Base-by-base conservation (phyloP, 1,140 invertebrate species). In the Drosophila lowei region DNA sequence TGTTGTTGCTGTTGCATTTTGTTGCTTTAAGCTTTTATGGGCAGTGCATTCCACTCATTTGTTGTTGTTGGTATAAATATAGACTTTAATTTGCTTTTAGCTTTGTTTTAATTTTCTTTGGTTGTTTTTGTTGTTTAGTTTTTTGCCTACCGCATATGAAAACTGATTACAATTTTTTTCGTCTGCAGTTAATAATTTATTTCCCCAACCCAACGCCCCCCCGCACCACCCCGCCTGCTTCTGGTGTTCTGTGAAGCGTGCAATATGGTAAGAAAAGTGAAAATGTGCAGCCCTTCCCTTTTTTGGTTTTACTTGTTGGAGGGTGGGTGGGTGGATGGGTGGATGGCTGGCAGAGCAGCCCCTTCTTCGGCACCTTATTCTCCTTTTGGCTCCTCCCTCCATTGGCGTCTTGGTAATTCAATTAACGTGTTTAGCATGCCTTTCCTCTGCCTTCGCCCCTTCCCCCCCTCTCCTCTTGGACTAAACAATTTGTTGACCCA, bases 11-110 rank as follows among this genome's bases (percentile, higher is more conserved):
- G 72, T 60, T 71, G 65, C 63, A 34, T 34, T 58, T 70, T 77
- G 72, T 78, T 78, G 73, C 55, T 77, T 80, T 80, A 66, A 76
- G 77, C 77, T 80, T 80, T 72, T 81, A 80, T 80, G 62, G 72
- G 50, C 62, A 67, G 77, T 79, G 78, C 78, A 81, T 81, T 81
- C 63, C 78, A 63, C 62, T 73, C 64, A 47, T 63, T 74, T 75
- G 65, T 71, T 60, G 44, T 54, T 64, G 55, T 54, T 53, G 61
- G 28, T 74, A 44, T 81, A 81, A 81, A 77, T 81, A 77, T 81
- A 81, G 77, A 80, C 65, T 67, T 80, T 48, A 80, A 66, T 72
- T 77, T 81, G 63, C 61, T 58, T 73, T 53, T 58, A 11, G 61
- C 15, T 47, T 48, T 46, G 56, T 58, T 58, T 18, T 28, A 30